Evolutionary conservation across 2,888 invertebrate genomes (phyloP), one percentile per base, ranked within the genome.

Genomic region (Pristionchus fissidentatus): DNA sequence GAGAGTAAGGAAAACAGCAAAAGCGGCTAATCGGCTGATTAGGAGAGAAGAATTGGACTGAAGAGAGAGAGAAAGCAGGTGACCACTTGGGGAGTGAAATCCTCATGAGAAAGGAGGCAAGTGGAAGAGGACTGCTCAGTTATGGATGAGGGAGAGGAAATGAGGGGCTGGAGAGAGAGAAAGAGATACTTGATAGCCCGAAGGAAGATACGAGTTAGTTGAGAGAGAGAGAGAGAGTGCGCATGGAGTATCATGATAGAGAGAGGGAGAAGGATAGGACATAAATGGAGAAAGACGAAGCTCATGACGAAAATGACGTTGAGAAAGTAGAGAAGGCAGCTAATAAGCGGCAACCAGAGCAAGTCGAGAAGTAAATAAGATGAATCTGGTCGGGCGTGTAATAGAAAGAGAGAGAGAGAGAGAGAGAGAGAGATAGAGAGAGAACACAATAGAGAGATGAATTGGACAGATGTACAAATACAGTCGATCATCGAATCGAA

Each of bases 401-500:
- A n/a, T n/a, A n/a, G n/a, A n/a, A n/a, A n/a, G n/a, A n/a, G n/a
- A n/a, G n/a, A n/a, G n/a, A n/a, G n/a, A n/a, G n/a, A n/a, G n/a
- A n/a, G n/a, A 15, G 49, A 52, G 8, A 35, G 73, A 26, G 49
- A 77, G 77, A 49, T 10, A 26, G n/a, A 73, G 77, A 77, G 52
- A 49, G 5, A 46, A 35, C 1, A 22, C 13, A 49, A 55, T n/a
- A 29, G n/a, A 75, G n/a, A 10, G 77, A n/a, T 10, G 41, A 43
- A 41, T n/a, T n/a, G 70, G 32, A 70, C 70, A 70, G 70, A 70
- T 70, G 70, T 70, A 38, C 70, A 70, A 70, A 70, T 19, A 70
- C n/a, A n/a, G n/a, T n/a, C n/a, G n/a, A 38, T 70, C 41, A 38
- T 70, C 70, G 70, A 70, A 43, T 70, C 38, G 70, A 60, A 43